Conservation (phyloP, 2,888 invertebrate genomes). For the Galerucella pusilla region DNA sequence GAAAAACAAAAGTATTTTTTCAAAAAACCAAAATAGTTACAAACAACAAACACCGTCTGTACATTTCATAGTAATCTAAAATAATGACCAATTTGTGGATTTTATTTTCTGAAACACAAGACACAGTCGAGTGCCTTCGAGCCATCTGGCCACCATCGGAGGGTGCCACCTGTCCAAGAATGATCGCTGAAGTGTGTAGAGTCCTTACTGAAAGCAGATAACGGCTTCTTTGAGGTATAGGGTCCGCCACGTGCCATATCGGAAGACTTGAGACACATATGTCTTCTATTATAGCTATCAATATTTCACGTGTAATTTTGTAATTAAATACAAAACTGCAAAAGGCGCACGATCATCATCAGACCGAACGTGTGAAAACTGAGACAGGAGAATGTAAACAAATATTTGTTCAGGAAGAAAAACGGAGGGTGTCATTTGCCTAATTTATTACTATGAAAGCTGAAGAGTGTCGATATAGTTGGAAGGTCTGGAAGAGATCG, state of each 20-base stretch:
- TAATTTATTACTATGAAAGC: neutral
- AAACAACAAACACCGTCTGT: neutral
- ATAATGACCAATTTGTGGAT: conserved; percentile 11
- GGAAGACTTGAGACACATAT: conserved; percentile 25
- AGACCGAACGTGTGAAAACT: conserved; percentile 26
- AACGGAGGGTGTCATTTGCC: neutral
- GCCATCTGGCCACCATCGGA: conserved; percentile 40
- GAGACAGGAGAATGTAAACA: conserved; percentile 22
- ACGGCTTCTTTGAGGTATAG: conserved; percentile 40
- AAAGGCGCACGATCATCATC: conserved; percentile 16
- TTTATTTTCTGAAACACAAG: conserved; percentile 30
- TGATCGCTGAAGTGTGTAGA: conserved; percentile 42
- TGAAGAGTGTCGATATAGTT: neutral
- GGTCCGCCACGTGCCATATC: conserved; percentile 39
- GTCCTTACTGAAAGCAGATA: conserved; percentile 35
- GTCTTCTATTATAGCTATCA: conserved; percentile 10
- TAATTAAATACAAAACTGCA: conserved; percentile 24
- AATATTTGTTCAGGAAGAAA: conserved; percentile 24
- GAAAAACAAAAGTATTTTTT: neutral
- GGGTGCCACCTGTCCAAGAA: conserved; percentile 44
- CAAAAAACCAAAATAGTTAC: neutral
- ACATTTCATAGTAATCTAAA: neutral
- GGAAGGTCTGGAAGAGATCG: neutral
- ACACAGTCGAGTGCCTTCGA: conserved; percentile 30
- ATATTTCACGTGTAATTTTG: conserved; percentile 30